These are phyloP conservation scores for Phylloscopus collybita DNA, from an alignment of 2,797 vertebrate species.

Conservation along the genomic window DNA sequence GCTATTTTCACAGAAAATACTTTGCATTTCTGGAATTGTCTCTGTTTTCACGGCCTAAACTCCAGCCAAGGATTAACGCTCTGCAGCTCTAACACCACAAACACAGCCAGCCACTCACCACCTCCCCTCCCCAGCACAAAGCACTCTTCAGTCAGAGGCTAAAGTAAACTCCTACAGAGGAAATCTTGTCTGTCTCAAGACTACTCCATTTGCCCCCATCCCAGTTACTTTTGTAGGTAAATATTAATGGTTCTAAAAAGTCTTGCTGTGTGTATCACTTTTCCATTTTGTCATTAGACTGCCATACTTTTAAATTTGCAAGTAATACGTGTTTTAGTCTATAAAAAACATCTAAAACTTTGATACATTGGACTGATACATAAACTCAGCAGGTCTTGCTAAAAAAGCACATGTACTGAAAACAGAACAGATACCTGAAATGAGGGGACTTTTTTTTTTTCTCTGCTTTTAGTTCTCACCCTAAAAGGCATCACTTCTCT, in stretches of 20 bases:
- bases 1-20: background rate
- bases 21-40: background rate
- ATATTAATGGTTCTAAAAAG: background rate
- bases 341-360: background rate
- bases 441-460: background rate
- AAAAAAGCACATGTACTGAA: background rate
- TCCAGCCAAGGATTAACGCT: background rate
- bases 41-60: background rate
- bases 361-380: background rate
- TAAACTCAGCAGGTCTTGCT: background rate
- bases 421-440: background rate
- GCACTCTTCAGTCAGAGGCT: fast-evolving
- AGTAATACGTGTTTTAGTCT: background rate
- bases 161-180: background rate
- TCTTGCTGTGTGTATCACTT: background rate
- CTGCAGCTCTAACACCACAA: background rate
- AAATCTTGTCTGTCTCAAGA: background rate
- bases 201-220: background rate
- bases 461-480: background rate
- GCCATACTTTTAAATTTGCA: background rate
- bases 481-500: background rate
- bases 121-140: background rate
- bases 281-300: background rate
- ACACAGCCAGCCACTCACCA: background rate
- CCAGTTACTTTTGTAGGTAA: background rate